Conservation (phyloP, 2,797 vertebrate genomes). For the Gallirallus australis region DNA sequence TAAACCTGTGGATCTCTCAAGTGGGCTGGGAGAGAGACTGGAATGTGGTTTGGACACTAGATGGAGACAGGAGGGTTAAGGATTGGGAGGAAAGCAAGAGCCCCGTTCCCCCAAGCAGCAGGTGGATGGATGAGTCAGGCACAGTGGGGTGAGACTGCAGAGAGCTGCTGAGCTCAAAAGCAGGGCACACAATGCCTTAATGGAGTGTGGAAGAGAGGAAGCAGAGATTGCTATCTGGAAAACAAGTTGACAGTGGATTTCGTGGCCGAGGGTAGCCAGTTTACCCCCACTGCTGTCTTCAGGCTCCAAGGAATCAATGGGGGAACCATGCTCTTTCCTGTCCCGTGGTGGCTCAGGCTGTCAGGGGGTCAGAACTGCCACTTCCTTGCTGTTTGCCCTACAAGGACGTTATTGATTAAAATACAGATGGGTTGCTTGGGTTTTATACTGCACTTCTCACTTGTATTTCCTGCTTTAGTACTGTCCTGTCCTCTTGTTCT, state of each 20-base stretch:
- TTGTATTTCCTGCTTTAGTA: not conserved
- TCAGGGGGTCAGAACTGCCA: not conserved
- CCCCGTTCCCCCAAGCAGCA: not conserved
- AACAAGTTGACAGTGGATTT: not conserved
- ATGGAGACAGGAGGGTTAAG: constrained; percentile 52
- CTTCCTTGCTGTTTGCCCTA: not conserved
- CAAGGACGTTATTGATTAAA: not conserved
- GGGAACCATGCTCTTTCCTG: not conserved
- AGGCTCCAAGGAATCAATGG: not conserved
- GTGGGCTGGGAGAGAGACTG: not conserved
- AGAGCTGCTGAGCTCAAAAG: not conserved
- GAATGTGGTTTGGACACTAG: constrained; percentile 17
- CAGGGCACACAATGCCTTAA: not conserved
- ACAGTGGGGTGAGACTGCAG: fast-evolving
- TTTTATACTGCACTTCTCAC: not conserved
- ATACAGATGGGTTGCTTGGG: not conserved
- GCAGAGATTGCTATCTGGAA: not conserved
- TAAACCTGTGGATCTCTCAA: not conserved
- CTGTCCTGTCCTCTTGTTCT: not conserved
- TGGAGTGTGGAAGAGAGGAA: not conserved
- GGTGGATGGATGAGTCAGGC: not conserved
- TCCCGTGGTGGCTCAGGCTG: not conserved
- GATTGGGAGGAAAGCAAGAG: not conserved
- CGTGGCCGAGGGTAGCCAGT: not conserved
- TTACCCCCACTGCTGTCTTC: not conserved